Evolutionary conservation across 1,140 invertebrate species (phyloP).

Genomic region (Delia radicum): DNA sequence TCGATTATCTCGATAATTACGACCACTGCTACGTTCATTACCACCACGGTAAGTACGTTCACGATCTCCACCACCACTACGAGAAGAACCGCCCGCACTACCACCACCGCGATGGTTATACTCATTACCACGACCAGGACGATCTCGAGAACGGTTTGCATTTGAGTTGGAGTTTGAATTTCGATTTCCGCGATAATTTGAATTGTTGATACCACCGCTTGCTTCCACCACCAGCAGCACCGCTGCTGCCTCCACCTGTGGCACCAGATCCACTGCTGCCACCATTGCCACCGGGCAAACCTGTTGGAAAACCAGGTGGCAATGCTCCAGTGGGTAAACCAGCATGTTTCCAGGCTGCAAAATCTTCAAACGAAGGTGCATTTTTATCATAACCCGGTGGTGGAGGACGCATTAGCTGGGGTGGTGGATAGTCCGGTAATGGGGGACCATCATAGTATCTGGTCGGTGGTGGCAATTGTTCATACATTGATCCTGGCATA

Average conservation of each 20-base stretch:
- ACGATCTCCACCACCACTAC: slow-evolving; percentile 34
- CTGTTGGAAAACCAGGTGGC: slow-evolving; percentile 42
- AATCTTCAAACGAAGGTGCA: slow-evolving; percentile 77
- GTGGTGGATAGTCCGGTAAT: slow-evolving; percentile 62
- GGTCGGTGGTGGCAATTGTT: slow-evolving; percentile 63
- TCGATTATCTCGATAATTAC: slow-evolving; percentile 33
- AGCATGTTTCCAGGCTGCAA: slow-evolving; percentile 81
- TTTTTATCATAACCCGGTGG: slow-evolving; percentile 62
- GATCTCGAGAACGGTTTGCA: slow-evolving; percentile 40
- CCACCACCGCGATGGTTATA: slow-evolving; percentile 37
- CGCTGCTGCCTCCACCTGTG: slow-evolving; percentile 3
- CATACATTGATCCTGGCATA: slow-evolving; percentile 61
- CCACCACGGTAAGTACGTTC: slow-evolving; percentile 35
- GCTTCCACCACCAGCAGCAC: background rate
- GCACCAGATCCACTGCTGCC: background rate
- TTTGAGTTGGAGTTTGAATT: slow-evolving; percentile 38
- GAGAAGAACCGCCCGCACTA: slow-evolving; percentile 18
- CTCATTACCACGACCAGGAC: slow-evolving; percentile 34
- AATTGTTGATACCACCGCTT: slow-evolving; percentile 18
- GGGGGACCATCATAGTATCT: slow-evolving; percentile 74
- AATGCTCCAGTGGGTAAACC: slow-evolving; percentile 41
- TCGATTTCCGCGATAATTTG: slow-evolving; percentile 32
- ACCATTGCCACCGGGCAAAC: background rate
- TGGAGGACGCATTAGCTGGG: slow-evolving; percentile 55
- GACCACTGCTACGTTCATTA: slow-evolving; percentile 43